Evolutionary conservation across 2,797 vertebrate genomes (phyloP).

Genomic region (Sebastes reedi): DNA sequence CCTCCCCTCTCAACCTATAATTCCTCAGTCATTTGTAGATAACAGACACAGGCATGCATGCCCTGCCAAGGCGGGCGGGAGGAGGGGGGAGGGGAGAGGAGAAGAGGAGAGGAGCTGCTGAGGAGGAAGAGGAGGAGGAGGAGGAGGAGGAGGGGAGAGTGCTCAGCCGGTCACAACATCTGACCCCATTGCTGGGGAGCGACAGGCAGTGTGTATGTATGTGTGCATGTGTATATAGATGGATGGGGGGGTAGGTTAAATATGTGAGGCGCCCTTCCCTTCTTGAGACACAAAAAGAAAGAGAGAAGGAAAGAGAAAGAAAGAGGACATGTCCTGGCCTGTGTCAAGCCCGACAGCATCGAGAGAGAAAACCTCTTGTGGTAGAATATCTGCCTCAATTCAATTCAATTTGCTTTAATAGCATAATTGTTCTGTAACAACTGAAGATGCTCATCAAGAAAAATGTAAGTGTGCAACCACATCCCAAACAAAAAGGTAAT

Average conservation of each 20-base stretch:
- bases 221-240: slow-evolving; percentile 16
- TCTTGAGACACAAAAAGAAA: slow-evolving; percentile 31
- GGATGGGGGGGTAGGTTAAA: slow-evolving; percentile 33
- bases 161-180: slow-evolving; percentile 74
- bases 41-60: slow-evolving; percentile 80
- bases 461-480: background rate
- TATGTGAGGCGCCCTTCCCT: slow-evolving; percentile 38
- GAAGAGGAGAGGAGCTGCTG: slow-evolving; percentile 15
- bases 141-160: slow-evolving; percentile 3
- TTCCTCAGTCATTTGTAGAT: slow-evolving; percentile 83
- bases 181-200: slow-evolving; percentile 74
- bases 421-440: background rate
- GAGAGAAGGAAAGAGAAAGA: slow-evolving; percentile 34
- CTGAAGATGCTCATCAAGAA: background rate
- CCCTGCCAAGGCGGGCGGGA: slow-evolving; percentile 67
- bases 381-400: slow-evolving; percentile 11
- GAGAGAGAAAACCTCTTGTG: slow-evolving; percentile 32
- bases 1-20: slow-evolving; percentile 81
- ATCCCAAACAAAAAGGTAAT: background rate
- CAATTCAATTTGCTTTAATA: background rate
- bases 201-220: slow-evolving; percentile 31
- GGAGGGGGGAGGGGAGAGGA: slow-evolving; percentile 33
- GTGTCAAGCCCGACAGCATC: slow-evolving; percentile 56
- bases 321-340: slow-evolving; percentile 75
- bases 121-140: slow-evolving; percentile 10